These are phyloP conservation scores for Harlomillsia oculata DNA, from an alignment of 1,140 invertebrate genomes.

Conservation along the genomic window DNA sequence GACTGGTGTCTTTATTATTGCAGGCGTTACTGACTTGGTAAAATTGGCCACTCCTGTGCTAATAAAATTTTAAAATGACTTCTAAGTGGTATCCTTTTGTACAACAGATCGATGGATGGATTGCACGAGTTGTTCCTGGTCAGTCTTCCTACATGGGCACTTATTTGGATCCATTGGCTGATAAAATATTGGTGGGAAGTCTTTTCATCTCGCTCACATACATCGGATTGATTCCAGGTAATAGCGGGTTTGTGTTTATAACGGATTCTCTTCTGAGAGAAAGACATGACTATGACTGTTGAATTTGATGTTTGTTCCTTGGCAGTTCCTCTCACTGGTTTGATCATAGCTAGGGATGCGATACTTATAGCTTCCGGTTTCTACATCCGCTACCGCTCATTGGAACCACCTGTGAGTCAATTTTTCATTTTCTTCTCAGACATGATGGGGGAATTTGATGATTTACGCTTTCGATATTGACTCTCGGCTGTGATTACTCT, in stretches of 20 bases:
- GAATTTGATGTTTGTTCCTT: conserved; percentile 25
- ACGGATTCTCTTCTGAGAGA: conserved; percentile 4
- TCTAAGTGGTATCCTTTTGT: conserved; percentile 39
- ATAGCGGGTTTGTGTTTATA: too few relatives aligned
- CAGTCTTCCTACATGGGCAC: conserved; percentile 87
- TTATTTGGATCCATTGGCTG: conserved; percentile 94
- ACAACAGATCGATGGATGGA: conserved; percentile 84
- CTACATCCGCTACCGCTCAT: conserved; percentile 77
- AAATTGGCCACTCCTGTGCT: background rate
- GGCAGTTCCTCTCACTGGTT: conserved; percentile 59
- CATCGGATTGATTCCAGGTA: conserved; percentile 69
- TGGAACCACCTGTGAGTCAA: conserved; percentile 65
- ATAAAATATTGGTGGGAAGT: conserved; percentile 84
- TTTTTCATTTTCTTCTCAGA: background rate
- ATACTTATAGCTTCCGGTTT: conserved; percentile 70
- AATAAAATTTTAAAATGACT: conserved; percentile 20
- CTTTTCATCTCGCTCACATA: conserved; percentile 78
- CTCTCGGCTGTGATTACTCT: background rate
- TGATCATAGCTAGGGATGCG: conserved; percentile 76
- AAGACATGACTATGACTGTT: background rate
- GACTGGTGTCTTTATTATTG: conserved; percentile 60
- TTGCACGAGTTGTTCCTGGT: conserved; percentile 79
- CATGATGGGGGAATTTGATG: background rate
- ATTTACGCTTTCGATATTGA: background rate
- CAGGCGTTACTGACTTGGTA: conserved; percentile 77